Evolutionary conservation across 2,113 vertebrate genomes (phyloP).

Genomic region (Actinemys pallida): DNA sequence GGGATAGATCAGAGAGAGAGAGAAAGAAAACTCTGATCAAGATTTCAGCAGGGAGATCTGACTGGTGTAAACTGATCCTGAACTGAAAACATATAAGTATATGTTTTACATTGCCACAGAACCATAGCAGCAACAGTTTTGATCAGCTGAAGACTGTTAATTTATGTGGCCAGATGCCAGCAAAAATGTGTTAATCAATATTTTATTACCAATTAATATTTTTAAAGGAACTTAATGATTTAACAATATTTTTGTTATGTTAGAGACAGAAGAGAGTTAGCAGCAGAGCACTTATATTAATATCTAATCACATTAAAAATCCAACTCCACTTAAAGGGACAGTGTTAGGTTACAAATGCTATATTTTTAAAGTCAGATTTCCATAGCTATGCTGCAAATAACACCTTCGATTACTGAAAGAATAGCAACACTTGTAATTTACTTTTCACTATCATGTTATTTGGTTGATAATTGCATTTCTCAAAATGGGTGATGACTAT

Average conservation of each 20-base stretch:
- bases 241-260: slow-evolving; percentile 67
- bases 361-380: slow-evolving; percentile 71
- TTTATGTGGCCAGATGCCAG: not conserved
- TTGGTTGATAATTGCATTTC: not conserved
- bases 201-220: slow-evolving; percentile 59
- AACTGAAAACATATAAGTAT: fast-evolving
- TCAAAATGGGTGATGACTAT: not conserved
- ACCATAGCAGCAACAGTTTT: not conserved
- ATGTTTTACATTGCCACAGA: not conserved
- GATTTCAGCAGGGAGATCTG: not conserved
- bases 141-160: not conserved
- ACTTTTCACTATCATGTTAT: slow-evolving; percentile 24
- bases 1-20: too few relatives aligned
- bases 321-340: slow-evolving; percentile 55
- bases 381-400: slow-evolving; percentile 62
- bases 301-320: slow-evolving; percentile 61
- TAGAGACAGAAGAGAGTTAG: slow-evolving; percentile 53
- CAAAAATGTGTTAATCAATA: not conserved
- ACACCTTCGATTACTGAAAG: slow-evolving; percentile 48
- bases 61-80: not conserved
- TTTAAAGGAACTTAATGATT: slow-evolving; percentile 66
- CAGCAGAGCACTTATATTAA: slow-evolving; percentile 59
- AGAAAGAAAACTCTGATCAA: not conserved
- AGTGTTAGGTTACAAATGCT: slow-evolving; percentile 67
- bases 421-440: slow-evolving; percentile 38